phyloP scores from a whole-genome alignment of 2,797 vertebrate species.

The Poeciliopsis turneri region DNA sequence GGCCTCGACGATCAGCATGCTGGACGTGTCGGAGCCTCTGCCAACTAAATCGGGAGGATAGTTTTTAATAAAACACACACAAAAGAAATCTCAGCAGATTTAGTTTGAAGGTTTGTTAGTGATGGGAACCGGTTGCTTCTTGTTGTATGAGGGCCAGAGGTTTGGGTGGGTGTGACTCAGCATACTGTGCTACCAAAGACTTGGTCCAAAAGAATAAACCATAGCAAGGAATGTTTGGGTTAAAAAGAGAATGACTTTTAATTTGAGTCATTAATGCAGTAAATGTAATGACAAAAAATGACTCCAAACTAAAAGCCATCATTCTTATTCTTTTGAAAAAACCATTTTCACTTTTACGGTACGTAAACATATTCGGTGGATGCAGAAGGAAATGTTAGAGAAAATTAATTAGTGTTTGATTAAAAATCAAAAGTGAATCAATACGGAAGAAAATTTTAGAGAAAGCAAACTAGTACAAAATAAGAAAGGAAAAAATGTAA shows the following conservation, averaged over 20 bases:
- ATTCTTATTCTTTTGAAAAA: too few relatives aligned
- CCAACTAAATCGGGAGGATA: neutral
- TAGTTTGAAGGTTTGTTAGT: neutral
- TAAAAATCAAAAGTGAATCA: too few relatives aligned
- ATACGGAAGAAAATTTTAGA: too few relatives aligned
- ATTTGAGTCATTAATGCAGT: neutral
- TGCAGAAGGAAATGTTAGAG: too few relatives aligned
- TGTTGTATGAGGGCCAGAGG: neutral
- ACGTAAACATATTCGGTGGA: too few relatives aligned
- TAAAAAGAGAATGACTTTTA: neutral
- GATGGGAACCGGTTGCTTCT: neutral
- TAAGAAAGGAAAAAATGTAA: too few relatives aligned
- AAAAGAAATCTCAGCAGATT: neutral
- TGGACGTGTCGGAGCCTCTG: neutral
- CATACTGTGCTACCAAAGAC: neutral
- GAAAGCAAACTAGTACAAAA: too few relatives aligned
- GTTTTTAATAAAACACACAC: neutral
- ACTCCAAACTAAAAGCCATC: neutral
- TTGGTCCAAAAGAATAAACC: neutral
- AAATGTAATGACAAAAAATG: neutral
- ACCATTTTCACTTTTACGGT: too few relatives aligned
- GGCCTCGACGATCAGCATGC: too few relatives aligned
- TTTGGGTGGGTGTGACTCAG: neutral
- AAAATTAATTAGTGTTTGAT: too few relatives aligned
- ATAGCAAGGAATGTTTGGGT: neutral